Base-by-base conservation (phyloP, 2,797 vertebrate species). In the Avahi laniger region DNA sequence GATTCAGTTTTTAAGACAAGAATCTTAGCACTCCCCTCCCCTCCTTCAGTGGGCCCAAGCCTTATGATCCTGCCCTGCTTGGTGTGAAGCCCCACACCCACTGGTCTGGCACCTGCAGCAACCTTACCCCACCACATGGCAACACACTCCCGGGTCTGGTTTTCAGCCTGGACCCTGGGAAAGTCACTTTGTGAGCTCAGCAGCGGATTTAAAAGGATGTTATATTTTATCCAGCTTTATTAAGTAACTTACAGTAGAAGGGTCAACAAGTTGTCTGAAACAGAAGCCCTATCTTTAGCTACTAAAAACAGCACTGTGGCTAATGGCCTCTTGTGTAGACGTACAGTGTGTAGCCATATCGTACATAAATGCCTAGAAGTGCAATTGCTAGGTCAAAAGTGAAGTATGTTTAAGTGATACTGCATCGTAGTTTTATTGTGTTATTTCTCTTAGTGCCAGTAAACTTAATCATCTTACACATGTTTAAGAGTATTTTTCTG, bases 211-310 rank as follows among this genome's bases (percentile, higher is more conserved):
- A 15, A 93, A 67, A 78, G 70, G 76, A 4, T 35, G n/a, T 57
- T 61, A 26, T 3, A 5, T 93, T 76, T 38, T 54, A 46, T 20
- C 57, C 35, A 20, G 50, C 15, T 8, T 12, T 38, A 24, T 20
- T n/a, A 28, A 22, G 43, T 22, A 38, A 52, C 78, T 28, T 82
- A 15, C 41, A 43, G 2, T 46, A 65, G 54, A 63, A n/a, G 20
- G 7, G 26, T 72, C 54, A 63, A 20, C 54, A 50, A 10, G 41
- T 54, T 83, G 67, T 70, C 65, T 79, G 83, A 93, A 87, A 75
- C 38, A 69, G 73, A 85, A 59, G 22, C 95, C 11, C 88, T 57
- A 65, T 50, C 52, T 61, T 75, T 73, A 61, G 78, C 90, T 28
- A 9, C 61, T 67, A 1, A 35, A 48, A 54, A 17, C 46, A 69